Percentiles rank a stretch among this genome's conserved stretches.
These are phyloP conservation scores for Metacarcinus magister DNA, from an alignment of 2,888 invertebrate species.

Conservation along the genomic window DNA sequence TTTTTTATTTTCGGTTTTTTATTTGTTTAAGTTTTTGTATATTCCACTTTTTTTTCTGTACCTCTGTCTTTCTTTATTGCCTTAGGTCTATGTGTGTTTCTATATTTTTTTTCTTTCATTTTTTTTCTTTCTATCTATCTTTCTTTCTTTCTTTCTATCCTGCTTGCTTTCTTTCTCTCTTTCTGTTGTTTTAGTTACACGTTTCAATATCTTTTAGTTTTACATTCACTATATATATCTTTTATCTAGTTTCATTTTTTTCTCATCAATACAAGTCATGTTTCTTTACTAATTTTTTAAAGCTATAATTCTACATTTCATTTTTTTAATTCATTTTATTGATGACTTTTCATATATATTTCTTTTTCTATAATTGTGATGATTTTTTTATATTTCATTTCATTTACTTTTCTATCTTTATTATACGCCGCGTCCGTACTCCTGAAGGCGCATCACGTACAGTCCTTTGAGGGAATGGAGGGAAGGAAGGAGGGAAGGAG, in stretches of 20 bases:
- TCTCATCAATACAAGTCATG: too few species aligned
- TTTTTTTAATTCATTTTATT: not conserved
- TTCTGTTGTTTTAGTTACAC: not conserved
- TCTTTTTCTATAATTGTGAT: too few species aligned
- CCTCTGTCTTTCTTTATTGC: too few species aligned
- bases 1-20: too few species aligned
- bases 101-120: not conserved
- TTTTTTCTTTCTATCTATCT: not conserved
- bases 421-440: not conserved
- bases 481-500: too few species aligned
- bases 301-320: not conserved
- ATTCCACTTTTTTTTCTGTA: too few species aligned
- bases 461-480: too few species aligned
- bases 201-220: not conserved
- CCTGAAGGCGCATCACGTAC: too few species aligned
- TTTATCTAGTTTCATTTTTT: not conserved
- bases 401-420: not conserved
- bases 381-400: not conserved
- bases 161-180: not conserved
- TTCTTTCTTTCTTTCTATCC: not conserved
- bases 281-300: too few species aligned
- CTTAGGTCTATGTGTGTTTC: not conserved
- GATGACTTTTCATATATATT: not conserved
- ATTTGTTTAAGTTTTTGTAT: too few species aligned
- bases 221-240: too few species aligned